phyloP scores from a whole-genome alignment of 2,888 invertebrate genomes.

The Hyles lineata region DNA sequence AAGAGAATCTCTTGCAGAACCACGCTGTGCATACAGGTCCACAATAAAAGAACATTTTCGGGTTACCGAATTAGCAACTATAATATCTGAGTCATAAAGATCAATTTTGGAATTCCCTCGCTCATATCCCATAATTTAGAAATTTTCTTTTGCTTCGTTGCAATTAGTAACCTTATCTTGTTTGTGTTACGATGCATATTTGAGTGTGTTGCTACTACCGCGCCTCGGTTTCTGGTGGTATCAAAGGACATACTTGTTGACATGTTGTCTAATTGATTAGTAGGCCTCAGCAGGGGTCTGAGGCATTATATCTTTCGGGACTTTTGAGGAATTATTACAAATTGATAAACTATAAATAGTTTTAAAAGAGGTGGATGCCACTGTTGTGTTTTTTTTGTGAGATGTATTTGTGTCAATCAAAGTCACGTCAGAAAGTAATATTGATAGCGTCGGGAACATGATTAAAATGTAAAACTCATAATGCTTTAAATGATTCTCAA shows the following conservation, averaged over 20 bases:
- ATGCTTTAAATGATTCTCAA: background rate
- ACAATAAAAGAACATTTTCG: slow-evolving; percentile 52
- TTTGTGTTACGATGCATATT: slow-evolving; percentile 73
- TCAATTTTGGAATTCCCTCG: slow-evolving; percentile 39
- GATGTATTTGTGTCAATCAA: slow-evolving; percentile 60
- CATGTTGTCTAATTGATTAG: slow-evolving; percentile 85
- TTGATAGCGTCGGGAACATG: slow-evolving; percentile 7
- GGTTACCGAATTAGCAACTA: slow-evolving; percentile 39
- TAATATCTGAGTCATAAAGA: slow-evolving; percentile 46
- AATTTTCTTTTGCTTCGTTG: slow-evolving; percentile 52
- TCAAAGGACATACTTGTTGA: slow-evolving; percentile 84
- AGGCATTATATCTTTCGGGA: slow-evolving; percentile 74
- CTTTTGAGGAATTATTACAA: slow-evolving; percentile 82
- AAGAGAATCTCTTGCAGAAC: slow-evolving; percentile 78
- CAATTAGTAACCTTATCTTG: slow-evolving; percentile 65
- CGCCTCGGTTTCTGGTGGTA: slow-evolving; percentile 68
- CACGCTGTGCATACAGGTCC: slow-evolving; percentile 58
- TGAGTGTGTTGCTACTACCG: slow-evolving; percentile 49
- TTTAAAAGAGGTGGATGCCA: slow-evolving; percentile 80
- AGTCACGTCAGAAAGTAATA: slow-evolving; percentile 1
- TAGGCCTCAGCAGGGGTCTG: slow-evolving; percentile 80
- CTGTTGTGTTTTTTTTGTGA: slow-evolving; percentile 74
- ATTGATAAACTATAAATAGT: slow-evolving; percentile 82
- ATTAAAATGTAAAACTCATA: background rate
- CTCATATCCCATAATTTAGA: slow-evolving; percentile 46